Base-by-base conservation (phyloP, 2,888 invertebrate genomes). In the Dryocosmus kuriphilus region DNA sequence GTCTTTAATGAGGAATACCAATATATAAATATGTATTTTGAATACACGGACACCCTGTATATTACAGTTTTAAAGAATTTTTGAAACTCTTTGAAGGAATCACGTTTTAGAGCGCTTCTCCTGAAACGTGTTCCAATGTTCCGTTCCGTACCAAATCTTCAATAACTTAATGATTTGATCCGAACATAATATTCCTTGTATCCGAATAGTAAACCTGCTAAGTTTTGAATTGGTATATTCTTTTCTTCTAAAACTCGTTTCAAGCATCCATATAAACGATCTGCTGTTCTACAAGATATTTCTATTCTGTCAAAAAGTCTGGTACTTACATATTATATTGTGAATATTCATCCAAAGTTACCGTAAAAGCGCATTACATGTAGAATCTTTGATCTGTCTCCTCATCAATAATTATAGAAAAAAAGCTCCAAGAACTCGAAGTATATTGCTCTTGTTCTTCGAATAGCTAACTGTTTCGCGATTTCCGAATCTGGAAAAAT, bases 291-390 rank as follows among this genome's bases (percentile, higher is more conserved):
- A 51, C 79, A 78, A 51, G n/a, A 77, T 22, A 82, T 76, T 79
- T 86, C 84, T 27, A 83, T 76, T 80, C 84, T 85, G 77, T 85
- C 81, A 78, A 86, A 83, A 83, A 86, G 84, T 32, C 74, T 76
- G 51, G 82, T 80, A 19, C 65, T 75, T 35, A 77, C 74, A n/a
- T n/a, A 92, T 93, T 93, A 93, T 92, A 93, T 93, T 93, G 27
- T 65, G n/a, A n/a, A 19, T 38, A 32, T 41, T 71, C 57, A 38
- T 55, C 57, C 35, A 51, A 77, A 51, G 22, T 55, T 14, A 77
- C 57, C 22, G 71, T 71, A 57, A 77, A 71, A n/a, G 60, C 77
- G 51, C 77, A 77, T 32, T 77, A 60, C 46, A 71, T 77, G 8
- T 16, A 51, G 22, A 57, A 67, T 35, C 57, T 71, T 30, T 35